Conservation (phyloP, 1,140 invertebrate species). For the Drosophila erecta region DNA sequence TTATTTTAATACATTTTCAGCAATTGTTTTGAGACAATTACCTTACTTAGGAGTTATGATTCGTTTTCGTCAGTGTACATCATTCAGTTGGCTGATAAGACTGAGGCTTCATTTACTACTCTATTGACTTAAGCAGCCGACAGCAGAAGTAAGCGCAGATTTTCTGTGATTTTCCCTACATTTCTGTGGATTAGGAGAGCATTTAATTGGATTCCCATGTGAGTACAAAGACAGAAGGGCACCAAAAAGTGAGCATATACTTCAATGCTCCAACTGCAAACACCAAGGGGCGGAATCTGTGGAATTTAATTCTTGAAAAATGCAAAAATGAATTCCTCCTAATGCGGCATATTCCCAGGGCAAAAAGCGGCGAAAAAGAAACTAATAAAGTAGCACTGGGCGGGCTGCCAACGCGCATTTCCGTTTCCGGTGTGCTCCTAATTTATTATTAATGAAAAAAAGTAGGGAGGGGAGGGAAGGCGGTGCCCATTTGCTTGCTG, state of each 20-base stretch:
- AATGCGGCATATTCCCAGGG: conserved; percentile 26
- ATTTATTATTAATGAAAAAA: conserved; percentile 52
- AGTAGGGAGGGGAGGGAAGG: neutral
- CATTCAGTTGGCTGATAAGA: conserved; percentile 31
- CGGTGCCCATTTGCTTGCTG: conserved; percentile 8
- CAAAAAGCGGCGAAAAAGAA: conserved; percentile 11
- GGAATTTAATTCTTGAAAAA: conserved; percentile 49
- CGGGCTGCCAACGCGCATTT: conserved; percentile 46
- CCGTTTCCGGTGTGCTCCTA: conserved; percentile 48
- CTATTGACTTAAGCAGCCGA: conserved; percentile 61
- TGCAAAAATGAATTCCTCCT: conserved; percentile 22
- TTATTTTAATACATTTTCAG: neutral
- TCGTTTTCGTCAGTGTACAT: neutral
- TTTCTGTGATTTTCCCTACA: conserved; percentile 64
- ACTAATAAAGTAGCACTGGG: conserved; percentile 47
- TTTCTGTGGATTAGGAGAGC: conserved; percentile 60
- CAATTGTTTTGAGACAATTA: neutral
- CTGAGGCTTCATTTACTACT: conserved; percentile 46
- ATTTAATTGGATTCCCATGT: conserved; percentile 67
- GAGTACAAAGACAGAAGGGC: neutral
- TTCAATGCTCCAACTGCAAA: neutral
- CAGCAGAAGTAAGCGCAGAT: conserved; percentile 41
- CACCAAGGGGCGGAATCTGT: conserved; percentile 6
- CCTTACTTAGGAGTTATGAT: too few species aligned
- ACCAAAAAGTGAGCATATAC: neutral